These are phyloP conservation scores for Cydia pomonella DNA, from an alignment of 1,140 invertebrate species.

Conservation along the genomic window DNA sequence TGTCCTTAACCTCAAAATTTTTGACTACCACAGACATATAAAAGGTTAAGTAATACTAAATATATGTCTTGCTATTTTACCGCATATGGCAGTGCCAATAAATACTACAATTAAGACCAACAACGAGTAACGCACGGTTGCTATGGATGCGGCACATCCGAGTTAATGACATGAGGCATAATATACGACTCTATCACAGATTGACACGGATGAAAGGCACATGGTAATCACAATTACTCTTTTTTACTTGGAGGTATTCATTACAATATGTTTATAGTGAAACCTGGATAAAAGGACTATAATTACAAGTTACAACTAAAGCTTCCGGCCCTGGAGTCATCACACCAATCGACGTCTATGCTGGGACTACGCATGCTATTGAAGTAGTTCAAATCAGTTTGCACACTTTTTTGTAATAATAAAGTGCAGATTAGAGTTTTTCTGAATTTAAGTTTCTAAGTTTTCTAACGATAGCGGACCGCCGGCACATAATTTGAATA, in stretches of 20 bases:
- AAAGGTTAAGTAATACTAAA: no score
- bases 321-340: no score
- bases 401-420: no score
- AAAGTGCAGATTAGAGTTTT: no score
- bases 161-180: background rate
- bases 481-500: no score
- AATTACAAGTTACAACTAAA: background rate
- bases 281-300: background rate
- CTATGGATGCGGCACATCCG: conserved; percentile 32
- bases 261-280: background rate
- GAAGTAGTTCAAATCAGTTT: no score
- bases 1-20: no score
- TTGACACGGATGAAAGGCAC: conserved; percentile 4
- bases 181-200: background rate
- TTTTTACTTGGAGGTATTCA: conserved; percentile 13
- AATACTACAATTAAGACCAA: conserved; percentile 50
- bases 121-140: conserved; percentile 54
- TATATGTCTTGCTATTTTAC: no score
- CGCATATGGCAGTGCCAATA: background rate
- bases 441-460: no score
- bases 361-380: no score
- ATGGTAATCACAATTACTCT: background rate
- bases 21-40: no score
- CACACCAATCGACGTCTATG: background rate
- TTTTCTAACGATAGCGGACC: no score